Conservation (phyloP, 1,140 invertebrate species). For the Eumeta japonica region DNA sequence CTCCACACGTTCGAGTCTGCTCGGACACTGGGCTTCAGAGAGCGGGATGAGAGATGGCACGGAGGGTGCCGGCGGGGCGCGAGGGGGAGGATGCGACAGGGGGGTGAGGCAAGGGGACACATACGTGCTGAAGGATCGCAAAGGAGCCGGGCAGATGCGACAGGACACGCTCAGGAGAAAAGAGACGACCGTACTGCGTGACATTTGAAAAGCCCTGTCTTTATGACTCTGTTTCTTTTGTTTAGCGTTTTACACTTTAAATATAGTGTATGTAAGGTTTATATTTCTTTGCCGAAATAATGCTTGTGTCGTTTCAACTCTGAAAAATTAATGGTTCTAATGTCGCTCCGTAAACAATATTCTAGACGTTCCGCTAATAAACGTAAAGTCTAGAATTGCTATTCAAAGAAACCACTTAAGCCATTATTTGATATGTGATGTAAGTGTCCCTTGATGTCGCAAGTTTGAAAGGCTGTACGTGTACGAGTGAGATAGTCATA, state of each 20-base stretch:
- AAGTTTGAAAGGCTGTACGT: slow-evolving; percentile 22
- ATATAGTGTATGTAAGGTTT: background rate
- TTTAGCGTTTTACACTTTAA: background rate
- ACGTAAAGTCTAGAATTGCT: no score
- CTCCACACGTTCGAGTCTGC: slow-evolving; percentile 32
- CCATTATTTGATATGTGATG: slow-evolving; percentile 17
- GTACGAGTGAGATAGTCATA: slow-evolving; percentile 28
- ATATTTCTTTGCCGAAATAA: background rate
- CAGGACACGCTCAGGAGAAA: slow-evolving; percentile 48
- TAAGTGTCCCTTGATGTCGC: slow-evolving; percentile 45
- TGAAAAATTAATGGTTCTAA: slow-evolving; percentile 43
- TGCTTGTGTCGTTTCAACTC: slow-evolving; percentile 19
- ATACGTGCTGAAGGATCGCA: slow-evolving; percentile 49
- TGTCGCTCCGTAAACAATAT: no score
- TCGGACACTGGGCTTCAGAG: slow-evolving; percentile 47
- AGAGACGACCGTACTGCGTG: slow-evolving; percentile 55
- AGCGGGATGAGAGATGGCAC: slow-evolving; percentile 52
- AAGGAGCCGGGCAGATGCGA: slow-evolving; percentile 52
- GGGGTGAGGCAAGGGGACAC: slow-evolving; percentile 46
- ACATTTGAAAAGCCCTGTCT: slow-evolving; percentile 57
- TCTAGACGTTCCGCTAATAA: no score
- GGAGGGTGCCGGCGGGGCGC: slow-evolving; percentile 40
- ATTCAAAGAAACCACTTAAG: no score
- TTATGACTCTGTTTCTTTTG: slow-evolving; percentile 27
- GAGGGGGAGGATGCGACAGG: slow-evolving; percentile 50